These are phyloP conservation scores for Syngnathus scovelli DNA, from an alignment of 2,113 vertebrate genomes.

Conservation along the genomic window DNA sequence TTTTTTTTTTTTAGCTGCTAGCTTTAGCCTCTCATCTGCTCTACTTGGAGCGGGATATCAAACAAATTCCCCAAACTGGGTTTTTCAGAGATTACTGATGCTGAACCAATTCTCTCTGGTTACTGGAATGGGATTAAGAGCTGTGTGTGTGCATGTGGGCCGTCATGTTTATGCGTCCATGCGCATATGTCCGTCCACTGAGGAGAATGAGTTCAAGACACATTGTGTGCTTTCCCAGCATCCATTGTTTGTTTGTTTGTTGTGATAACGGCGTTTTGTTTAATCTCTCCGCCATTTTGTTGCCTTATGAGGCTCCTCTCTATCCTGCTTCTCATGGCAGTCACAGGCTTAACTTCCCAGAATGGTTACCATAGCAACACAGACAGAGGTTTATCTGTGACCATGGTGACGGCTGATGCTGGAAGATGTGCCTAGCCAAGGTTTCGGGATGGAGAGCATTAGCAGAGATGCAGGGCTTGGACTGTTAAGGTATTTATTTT, in stretches of 20 bases:
- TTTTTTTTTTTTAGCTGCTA: not conserved
- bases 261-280: constrained; percentile 52
- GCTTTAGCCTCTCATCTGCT: constrained; percentile 29
- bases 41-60: constrained; percentile 57
- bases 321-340: constrained; percentile 48
- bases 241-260: constrained; percentile 52
- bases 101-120: constrained; percentile 70
- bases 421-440: constrained; percentile 38
- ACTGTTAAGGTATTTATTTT: not conserved
- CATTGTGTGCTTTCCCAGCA: constrained; percentile 33
- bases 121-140: constrained; percentile 70
- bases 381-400: constrained; percentile 60
- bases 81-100: constrained; percentile 69
- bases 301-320: constrained; percentile 36
- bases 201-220: constrained; percentile 7
- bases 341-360: constrained; percentile 57
- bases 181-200: constrained; percentile 1
- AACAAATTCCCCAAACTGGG: constrained; percentile 62
- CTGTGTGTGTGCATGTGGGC: constrained; percentile 22
- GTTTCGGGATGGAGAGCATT: constrained; percentile 26
- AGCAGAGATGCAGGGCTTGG: constrained; percentile 19
- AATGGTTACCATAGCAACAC: constrained; percentile 69
- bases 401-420: constrained; percentile 59
- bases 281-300: constrained; percentile 70
- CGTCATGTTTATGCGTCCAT: constrained; percentile 1